Evolutionary conservation across 2,888 invertebrate species (phyloP), one percentile per base, ranked within the genome.

Genomic region (Minunthozetes semirufus): DNA sequence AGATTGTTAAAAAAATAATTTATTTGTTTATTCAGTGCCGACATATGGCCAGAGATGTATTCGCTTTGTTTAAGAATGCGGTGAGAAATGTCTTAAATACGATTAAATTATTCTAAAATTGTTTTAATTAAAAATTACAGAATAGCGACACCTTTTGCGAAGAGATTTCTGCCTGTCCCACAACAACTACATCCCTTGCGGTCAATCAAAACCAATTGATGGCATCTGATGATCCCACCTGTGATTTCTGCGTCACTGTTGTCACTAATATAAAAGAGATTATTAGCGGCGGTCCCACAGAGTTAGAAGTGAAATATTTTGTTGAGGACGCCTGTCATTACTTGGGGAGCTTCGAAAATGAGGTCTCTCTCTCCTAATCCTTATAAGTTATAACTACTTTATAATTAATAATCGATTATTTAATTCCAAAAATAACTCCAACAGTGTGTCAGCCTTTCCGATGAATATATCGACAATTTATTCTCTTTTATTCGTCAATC

Each of bases 211-310:
- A 33, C 33, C 27, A 27, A 11, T 11, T 29, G 13, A 27, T 11
- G 25, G 11, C 13, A 9, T 13, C 27, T 1, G 66, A 38, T 66
- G 66, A 66, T 4, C 66, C 66, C 8, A 66, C 33, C 22, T 94
- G 94, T 82, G 90, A 93, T 80, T 86, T 94, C 75, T 94, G 94
- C 83, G 88, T 91, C 80, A 91, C 92, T 82, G 83, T 94, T 72
- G 89, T 93, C 0, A 84, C 85, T 27, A 93, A 94, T 83, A 85
- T 93, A 78, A 88, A 89, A 77, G 91, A 93, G 81, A 85, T 92
- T 8, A 83, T 94, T 29, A 86, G 91, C 38, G 89, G 93, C 22
- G 93, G 94, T 82, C 92, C 93, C 0, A 93, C 94, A 0, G 90
- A 76, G 63, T 63, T 73, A 17, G 76, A 77, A 50, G n/a, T 76